Evolutionary conservation across 2,888 invertebrate genomes (phyloP), one percentile per base, ranked within the genome.

Genomic region (Andrena chrysosceles): DNA sequence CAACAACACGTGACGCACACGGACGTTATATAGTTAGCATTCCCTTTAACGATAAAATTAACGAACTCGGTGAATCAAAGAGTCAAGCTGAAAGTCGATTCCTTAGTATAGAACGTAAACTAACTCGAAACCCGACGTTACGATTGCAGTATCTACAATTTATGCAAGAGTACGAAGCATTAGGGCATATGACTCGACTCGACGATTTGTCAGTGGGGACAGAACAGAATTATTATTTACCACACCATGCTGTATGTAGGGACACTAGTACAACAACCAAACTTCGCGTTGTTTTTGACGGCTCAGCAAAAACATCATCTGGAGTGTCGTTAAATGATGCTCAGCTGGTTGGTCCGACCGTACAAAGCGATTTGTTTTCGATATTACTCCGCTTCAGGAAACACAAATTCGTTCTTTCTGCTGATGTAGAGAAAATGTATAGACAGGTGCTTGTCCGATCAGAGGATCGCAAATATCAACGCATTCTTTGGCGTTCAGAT

Each of bases 391-490:
- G 49, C n/a, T 49, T 49, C n/a, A 49, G n/a, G 8, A 49, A 49
- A 49, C 49, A 49, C 49, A 16, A 49, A n/a, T 49, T 49, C 49
- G n/a, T 49, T 49, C 16, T 49, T 6, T 49, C 49, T 0, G 49
- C 49, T 49, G 49, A n/a, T 49, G 49, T 49, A 49, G 49, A 49
- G 6, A 49, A 49, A n/a, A 49, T 49, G 49, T 49, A 49, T n/a
- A 49, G n/a, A n/a, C 49, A 49, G n/a, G 49, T 49, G n/a, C n/a
- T 16, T 6, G 49, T 49, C 16, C 49, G 49, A 49, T 49, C 49
- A 4, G 49, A 49, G 49, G n/a, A 49, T 49, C 49, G n/a, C 16
- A 49, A 6, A 49, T 49, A 6, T 49, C n/a, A 49, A 1, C 49
- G 16, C 49, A 49, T 49, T 49, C 49, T 49, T 49, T 49, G 49